These are phyloP conservation scores for Omphaloscelis lunosa DNA, from an alignment of 2,888 invertebrate species.

Conservation along the genomic window DNA sequence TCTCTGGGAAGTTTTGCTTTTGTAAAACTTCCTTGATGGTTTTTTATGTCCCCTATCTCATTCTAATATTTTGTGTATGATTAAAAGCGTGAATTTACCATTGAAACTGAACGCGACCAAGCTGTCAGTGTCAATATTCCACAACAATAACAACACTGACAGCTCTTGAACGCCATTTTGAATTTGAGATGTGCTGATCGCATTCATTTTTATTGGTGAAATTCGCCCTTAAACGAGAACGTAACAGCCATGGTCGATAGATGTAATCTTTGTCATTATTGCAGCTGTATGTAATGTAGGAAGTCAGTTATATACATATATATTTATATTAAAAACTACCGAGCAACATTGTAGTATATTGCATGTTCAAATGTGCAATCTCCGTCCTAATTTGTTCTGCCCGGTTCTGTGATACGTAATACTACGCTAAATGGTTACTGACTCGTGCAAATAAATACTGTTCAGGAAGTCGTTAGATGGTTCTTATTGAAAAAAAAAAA, in stretches of 20 bases:
- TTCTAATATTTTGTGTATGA: not conserved
- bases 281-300: conserved; percentile 24
- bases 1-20: not conserved
- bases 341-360: conserved; percentile 15
- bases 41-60: not conserved
- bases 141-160: not conserved
- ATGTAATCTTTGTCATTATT: conserved; percentile 8
- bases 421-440: not conserved
- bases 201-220: not conserved
- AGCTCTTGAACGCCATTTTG: not conserved
- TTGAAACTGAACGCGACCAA: not conserved
- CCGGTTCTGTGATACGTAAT: conserved; percentile 15
- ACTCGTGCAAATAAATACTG: conserved; percentile 11
- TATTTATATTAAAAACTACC: conserved; percentile 12
- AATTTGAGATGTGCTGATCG: too few species aligned
- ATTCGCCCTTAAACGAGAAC: not conserved
- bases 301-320: conserved; percentile 5
- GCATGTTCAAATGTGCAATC: conserved; percentile 30
- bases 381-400: conserved; percentile 10
- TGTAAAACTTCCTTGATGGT: not conserved
- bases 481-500: not conserved
- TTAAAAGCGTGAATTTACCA: not conserved
- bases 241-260: not conserved
- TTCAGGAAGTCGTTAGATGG: not conserved
- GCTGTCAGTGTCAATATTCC: not conserved